These are phyloP conservation scores for Thalassarche chlororhynchos DNA, from an alignment of 2,113 vertebrate genomes.

Conservation along the genomic window DNA sequence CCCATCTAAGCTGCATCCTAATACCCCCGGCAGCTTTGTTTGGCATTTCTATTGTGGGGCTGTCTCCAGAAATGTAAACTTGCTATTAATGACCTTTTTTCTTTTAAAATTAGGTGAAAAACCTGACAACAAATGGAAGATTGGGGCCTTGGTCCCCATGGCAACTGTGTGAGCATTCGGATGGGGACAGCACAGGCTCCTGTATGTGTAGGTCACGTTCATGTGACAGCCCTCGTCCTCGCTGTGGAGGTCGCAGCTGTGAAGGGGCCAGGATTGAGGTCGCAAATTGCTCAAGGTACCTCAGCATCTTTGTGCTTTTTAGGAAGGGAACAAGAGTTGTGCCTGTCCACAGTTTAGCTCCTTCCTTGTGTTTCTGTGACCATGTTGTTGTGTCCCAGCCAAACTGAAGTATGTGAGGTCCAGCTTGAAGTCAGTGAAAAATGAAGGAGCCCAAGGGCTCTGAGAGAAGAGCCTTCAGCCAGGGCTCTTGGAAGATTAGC, in stretches of 20 bases:
- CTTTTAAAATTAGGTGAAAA: conserved; percentile 82
- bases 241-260: conserved; percentile 88
- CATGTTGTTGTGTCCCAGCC: not conserved
- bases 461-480: not conserved
- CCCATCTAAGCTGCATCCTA: conserved; percentile 17
- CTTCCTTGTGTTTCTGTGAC: not conserved
- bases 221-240: conserved; percentile 89
- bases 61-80: conserved; percentile 37
- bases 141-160: conserved; percentile 91
- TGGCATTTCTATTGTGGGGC: conserved; percentile 9
- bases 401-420: not conserved
- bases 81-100: conserved; percentile 10
- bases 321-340: not conserved
- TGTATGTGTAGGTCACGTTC: conserved; percentile 90
- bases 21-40: not conserved
- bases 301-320: not conserved
- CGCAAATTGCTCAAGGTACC: conserved; percentile 94
- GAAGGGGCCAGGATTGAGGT: conserved; percentile 91
- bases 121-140: conserved; percentile 88
- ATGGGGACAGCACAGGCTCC: conserved; percentile 87
- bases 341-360: not conserved
- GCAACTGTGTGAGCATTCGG: conserved; percentile 93
- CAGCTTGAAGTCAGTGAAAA: not conserved
- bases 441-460: not conserved
- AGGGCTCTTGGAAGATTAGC: not conserved